phyloP scores from a whole-genome alignment of 2,888 invertebrate species.

The Protonemura montana region DNA sequence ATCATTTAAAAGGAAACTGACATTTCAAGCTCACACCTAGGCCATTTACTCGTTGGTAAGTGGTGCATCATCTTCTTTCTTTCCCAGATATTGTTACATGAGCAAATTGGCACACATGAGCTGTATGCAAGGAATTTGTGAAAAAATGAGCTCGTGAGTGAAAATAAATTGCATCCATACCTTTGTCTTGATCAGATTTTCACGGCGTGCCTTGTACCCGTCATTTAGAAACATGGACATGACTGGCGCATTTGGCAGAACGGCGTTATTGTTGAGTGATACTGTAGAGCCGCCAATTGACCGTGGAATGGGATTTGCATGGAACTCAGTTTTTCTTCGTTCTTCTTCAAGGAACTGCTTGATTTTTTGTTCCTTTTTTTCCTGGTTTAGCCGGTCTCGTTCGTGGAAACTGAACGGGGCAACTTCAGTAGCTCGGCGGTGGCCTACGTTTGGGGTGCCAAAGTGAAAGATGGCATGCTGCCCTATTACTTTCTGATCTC shows the following conservation, averaged over 20 bases:
- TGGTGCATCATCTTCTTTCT: too few species aligned
- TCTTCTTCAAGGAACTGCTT: slow-evolving; percentile 65
- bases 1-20: too few species aligned
- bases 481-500: background rate
- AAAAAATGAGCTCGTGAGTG: too few species aligned
- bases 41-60: too few species aligned
- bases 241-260: background rate
- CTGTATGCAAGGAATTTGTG: too few species aligned
- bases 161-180: too few species aligned
- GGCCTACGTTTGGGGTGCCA: slow-evolving; percentile 8
- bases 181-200: background rate
- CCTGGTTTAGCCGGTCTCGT: slow-evolving; percentile 65
- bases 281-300: background rate
- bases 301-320: slow-evolving; percentile 73
- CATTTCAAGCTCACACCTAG: too few species aligned
- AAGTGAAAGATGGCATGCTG: slow-evolving; percentile 31
- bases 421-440: slow-evolving; percentile 50
- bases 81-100: too few species aligned
- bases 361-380: slow-evolving; percentile 69
- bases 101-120: too few species aligned
- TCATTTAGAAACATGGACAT: background rate
- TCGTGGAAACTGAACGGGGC: slow-evolving; percentile 76
- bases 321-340: slow-evolving; percentile 70
- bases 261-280: background rate
- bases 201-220: background rate